These are phyloP conservation scores for Drosophila yakuba DNA, from an alignment of 1,140 invertebrate genomes.

Conservation along the genomic window DNA sequence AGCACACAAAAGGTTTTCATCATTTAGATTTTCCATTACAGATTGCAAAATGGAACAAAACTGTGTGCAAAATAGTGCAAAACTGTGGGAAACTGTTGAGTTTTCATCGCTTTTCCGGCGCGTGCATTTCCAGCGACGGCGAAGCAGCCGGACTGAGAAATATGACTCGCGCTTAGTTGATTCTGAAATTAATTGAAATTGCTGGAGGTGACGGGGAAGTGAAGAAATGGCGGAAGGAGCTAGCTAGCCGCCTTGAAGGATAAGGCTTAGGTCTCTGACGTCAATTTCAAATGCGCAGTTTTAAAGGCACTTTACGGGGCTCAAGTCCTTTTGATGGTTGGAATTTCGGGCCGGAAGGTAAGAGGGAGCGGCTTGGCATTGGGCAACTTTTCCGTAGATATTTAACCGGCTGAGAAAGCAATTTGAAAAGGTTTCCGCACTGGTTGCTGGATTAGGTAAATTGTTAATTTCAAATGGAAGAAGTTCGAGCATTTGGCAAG, in stretches of 20 bases:
- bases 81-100: conserved; percentile 43
- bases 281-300: conserved; percentile 67
- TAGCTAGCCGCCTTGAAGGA: conserved; percentile 17
- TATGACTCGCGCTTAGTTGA: conserved; percentile 63
- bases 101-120: conserved; percentile 21
- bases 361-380: conserved; percentile 1
- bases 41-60: conserved; percentile 52
- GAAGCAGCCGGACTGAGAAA: conserved; percentile 32
- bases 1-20: conserved; percentile 52
- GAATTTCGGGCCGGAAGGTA: conserved; percentile 2
- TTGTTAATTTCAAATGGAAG: conserved; percentile 35
- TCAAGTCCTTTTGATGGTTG: conserved; percentile 22
- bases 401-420: conserved; percentile 39
- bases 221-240: conserved; percentile 15
- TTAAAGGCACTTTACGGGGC: conserved; percentile 32
- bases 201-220: conserved; percentile 23
- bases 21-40: conserved; percentile 70
- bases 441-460: conserved; percentile 36
- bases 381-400: conserved; percentile 30
- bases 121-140: conserved; percentile 43
- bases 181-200: conserved; percentile 80
- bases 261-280: conserved; percentile 57
- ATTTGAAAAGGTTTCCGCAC: conserved; percentile 38
- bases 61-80: conserved; percentile 3
- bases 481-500: not conserved